Base-by-base conservation (phyloP, 2,113 vertebrate species). In the Dromas ardeola region DNA sequence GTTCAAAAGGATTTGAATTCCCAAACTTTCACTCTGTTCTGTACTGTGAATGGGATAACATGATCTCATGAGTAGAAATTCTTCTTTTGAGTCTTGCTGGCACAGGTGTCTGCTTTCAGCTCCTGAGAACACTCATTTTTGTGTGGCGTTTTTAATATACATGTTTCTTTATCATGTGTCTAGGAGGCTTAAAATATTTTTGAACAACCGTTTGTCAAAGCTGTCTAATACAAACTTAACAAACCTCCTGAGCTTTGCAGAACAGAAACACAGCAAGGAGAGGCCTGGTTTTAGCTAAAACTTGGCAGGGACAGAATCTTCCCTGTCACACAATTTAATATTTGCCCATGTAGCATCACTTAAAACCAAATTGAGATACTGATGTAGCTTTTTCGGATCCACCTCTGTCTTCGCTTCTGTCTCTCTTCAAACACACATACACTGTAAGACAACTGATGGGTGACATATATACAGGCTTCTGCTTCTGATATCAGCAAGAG, bases 61-160 rank as follows among this genome's bases (percentile, higher is more conserved):
- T 65, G 95, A 98, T 97, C 90, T 97, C 67, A 17, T 70, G 93
- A 95, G 84, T 83, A 88, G 81, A 95, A 97, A 97, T 97, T 92
- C 55, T 96, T 56, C 76, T 95, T 97, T 76, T 61, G 93, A 98
- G 89, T 93, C 76, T 97, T 94, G 74, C 72, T 98, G 97, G 92
- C 92, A 96, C 86, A 88, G 9, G 5, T 81, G 45, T 95, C 79
- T 84, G 38, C 78, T 98, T 97, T 96, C 93, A 95, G 92, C 76
- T 93, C 80, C 91, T 67, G 73, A 87, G 95, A 97, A 88, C 77
- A 53, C 90, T 96, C 50, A 13, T 73, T 90, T 96, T 95, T 95
- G 76, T 74, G 74, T 65, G 88, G 81, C 93, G 84, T 97, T 97
- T 97, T 78, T 95, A 97, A 98, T 94, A 96, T 45, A 94, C 32